Evolutionary conservation across 2,113 vertebrate species (phyloP).

Genomic region (Cheirogaleus medius): DNA sequence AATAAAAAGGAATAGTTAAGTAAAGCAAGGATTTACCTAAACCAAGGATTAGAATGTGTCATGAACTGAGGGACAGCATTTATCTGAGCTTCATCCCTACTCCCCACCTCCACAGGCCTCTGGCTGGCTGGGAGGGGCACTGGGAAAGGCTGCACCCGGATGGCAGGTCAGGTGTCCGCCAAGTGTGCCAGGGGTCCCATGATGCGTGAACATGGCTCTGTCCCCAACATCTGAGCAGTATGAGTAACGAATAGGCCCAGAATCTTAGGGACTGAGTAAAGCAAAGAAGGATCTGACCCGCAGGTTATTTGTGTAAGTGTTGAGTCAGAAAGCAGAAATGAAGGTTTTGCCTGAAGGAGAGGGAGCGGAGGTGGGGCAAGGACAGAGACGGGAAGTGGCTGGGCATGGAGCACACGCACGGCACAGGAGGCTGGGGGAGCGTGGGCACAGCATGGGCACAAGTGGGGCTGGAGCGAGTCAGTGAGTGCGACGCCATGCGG

Average conservation of each 20-base stretch:
- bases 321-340: background rate
- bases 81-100: background rate
- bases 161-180: background rate
- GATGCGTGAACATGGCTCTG: background rate
- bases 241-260: background rate
- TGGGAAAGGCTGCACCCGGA: background rate
- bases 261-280: background rate
- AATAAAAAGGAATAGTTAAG: background rate
- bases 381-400: background rate
- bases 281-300: background rate
- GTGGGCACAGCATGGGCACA: rapidly evolving
- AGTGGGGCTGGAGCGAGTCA: background rate
- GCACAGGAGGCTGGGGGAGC: background rate
- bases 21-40: background rate
- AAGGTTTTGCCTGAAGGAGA: background rate
- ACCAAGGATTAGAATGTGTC: background rate
- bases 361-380: background rate
- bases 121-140: background rate
- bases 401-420: rapidly evolving
- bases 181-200: background rate
- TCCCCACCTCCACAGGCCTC: background rate
- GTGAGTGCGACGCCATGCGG: no score
- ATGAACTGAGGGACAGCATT: background rate
- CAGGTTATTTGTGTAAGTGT: background rate
- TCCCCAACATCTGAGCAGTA: background rate